Base-by-base conservation (phyloP, 2,113 vertebrate genomes). In the Burhinus oedicnemus region DNA sequence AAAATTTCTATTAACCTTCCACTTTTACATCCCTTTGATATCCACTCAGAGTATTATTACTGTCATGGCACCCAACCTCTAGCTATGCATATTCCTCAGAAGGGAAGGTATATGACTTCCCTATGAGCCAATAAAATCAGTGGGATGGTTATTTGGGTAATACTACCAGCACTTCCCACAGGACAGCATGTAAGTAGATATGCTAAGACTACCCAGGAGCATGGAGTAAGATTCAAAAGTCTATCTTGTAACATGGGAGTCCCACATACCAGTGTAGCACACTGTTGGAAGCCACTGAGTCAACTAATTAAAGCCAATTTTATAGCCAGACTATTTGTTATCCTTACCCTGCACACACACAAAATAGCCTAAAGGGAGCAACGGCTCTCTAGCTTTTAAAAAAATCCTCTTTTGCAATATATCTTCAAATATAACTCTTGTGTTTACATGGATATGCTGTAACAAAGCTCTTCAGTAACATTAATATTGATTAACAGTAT, bases 51-150 rank as follows among this genome's bases (percentile, higher is more conserved):
- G 65, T 92, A 92, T 96, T 97, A 93, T 92, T 94, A 91, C 74
- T 83, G 83, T 95, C 96, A 95, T 94, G 94, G 93, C 87, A 97
- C 93, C 93, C 97, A 98, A 97, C 94, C 94, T 95, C 92, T 92
- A 95, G 80, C 69, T 80, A 69, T 47, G 77, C 76, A 83, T 83
- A 93, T 96, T 97, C 86, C 95, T 97, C 72, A 81, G 96, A 96
- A 97, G 68, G 86, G 76, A 95, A 97, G 65, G 91, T 95, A 79
- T 69, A 80, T 47, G 71, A 75, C 89, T 93, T 97, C 92, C 95
- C 83, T 83, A 9, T 42, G 76, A 96, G 92, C 76, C 94, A 96
- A 95, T 98, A 97, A 98, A 96, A 97, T 68, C 97, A 97, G 92
- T 93, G 93, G 95, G 95, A 93, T 90, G 77, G 89, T 94, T 96